Base-by-base conservation (phyloP, 2,888 invertebrate genomes). In the Drosophila colorata region DNA sequence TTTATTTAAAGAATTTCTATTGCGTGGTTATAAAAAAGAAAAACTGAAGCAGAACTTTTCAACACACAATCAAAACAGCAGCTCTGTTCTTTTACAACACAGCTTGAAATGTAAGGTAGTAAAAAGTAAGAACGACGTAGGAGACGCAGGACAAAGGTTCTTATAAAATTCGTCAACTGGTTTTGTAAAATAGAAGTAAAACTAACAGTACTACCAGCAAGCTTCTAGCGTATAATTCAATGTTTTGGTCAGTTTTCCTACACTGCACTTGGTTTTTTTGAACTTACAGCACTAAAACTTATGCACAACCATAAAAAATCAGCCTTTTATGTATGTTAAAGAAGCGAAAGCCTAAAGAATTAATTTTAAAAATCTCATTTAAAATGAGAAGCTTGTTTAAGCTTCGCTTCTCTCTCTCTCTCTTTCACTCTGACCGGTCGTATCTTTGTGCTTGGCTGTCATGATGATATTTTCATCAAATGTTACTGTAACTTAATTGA, bases 401-500 rank as follows among this genome's bases (percentile, higher is more conserved):
- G 11, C 40, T 18, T 9, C 13, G 11, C 2, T 18, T 18, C 11
- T 13, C 13, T 40, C 18, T 8, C 13, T 13, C 14, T 13, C 13
- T 4, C 18, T 8, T 33, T 33, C 35, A 1, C 11, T 5, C 2
- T 9, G n/a, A 8, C 25, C 46, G 7, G 23, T 4, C 11, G 31
- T 2, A 40, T 33, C 4, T 38, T 14, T 14, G 7, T 20, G 11
- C 6, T 18, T 9, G 28, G 9, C 28, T 28, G 2, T 28, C 9
- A 8, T 28, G 25, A 14, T 13, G 44, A 28, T n/a, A 52, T 25
- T 44, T 37, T n/a, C 35, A 11, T 31, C 28, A 46, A 14, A 9
- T 52, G 38, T 31, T 44, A 55, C 47, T 44, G 38, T 14, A 40
- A 37, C 63, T 46, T 52, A 63, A 64, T 61, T 64, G 44, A 51